Percentiles rank a stretch among this genome's conserved stretches.
Conservation (phyloP, 2,113 vertebrate genomes). For the Myrmophylax atrothorax region DNA sequence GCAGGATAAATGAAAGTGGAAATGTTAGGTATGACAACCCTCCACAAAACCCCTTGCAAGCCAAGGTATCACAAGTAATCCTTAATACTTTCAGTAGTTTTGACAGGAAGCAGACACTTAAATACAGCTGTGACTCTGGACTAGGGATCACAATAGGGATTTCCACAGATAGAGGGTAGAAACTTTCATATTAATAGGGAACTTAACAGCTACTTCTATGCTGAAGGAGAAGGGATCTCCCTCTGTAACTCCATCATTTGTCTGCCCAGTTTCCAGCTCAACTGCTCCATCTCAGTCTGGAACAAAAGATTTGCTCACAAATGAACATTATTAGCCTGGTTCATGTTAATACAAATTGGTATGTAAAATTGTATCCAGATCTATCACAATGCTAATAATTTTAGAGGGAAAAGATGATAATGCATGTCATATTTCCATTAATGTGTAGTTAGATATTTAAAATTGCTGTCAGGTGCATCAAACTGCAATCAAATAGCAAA, state of each 20-base stretch:
- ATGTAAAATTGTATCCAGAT: not conserved
- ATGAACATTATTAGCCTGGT: not conserved
- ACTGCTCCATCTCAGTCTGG: not conserved
- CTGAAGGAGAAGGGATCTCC: conserved; percentile 24
- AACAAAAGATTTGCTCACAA: conserved; percentile 18
- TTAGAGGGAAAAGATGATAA: not conserved
- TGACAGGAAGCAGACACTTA: not conserved
- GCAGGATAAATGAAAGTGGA: not conserved
- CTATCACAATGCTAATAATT: not conserved
- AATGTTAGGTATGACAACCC: not conserved
- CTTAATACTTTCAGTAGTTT: not conserved
- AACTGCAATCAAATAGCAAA: not conserved
- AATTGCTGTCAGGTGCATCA: not conserved
- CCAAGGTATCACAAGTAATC: not conserved
- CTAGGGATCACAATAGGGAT: not conserved
- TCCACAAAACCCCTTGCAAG: not conserved
- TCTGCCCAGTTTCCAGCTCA: not conserved
- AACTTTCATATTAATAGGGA: not conserved
- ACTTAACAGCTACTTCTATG: not conserved
- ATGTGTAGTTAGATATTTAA: not conserved
- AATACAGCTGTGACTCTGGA: not conserved
- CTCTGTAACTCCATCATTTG: not conserved
- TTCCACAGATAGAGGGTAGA: not conserved
- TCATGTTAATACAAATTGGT: conserved; percentile 36
- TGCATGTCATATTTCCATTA: not conserved